phyloP scores from a whole-genome alignment of 2,113 vertebrate genomes.

The Psilopsiagon aymara region DNA sequence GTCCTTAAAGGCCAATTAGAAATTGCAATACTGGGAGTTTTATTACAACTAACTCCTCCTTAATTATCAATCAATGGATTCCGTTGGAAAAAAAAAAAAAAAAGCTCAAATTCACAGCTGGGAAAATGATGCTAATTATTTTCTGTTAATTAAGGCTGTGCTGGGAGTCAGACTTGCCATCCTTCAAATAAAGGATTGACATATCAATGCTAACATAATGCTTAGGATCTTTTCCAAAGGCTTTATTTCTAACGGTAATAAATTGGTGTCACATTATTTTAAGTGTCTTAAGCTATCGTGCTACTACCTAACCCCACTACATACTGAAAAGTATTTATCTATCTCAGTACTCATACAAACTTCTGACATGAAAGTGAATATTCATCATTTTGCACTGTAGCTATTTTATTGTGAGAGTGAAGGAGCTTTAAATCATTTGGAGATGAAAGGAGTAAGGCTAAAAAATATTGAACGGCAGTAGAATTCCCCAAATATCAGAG shows the following conservation, averaged over 20 bases:
- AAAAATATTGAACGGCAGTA: not conserved
- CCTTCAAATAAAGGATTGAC: conserved; percentile 82
- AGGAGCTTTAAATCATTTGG: not conserved
- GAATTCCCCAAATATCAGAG: not conserved
- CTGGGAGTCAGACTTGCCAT: conserved; percentile 79
- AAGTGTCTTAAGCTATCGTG: conserved; percentile 67
- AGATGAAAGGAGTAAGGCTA: not conserved
- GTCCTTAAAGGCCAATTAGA: conserved; percentile 86
- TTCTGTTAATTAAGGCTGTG: conserved; percentile 84
- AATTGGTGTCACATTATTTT: conserved; percentile 76
- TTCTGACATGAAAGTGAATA: not conserved
- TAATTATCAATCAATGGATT: conserved; percentile 87
- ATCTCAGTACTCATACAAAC: not conserved
- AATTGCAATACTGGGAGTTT: conserved; percentile 83
- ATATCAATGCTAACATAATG: conserved; percentile 83
- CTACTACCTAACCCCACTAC: conserved; percentile 27
- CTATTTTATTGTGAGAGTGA: not conserved
- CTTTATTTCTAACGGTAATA: conserved; percentile 75
- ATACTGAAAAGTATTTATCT: conserved; percentile 6
- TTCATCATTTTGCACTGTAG: not conserved
- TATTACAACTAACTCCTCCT: conserved; percentile 84
- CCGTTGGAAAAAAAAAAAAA: conserved; percentile 73
- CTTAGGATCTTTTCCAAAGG: conserved; percentile 76
- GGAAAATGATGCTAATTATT: conserved; percentile 86
- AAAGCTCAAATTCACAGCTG: conserved; percentile 79